These are phyloP conservation scores for Oedothorax gibbosus DNA, from an alignment of 1,140 invertebrate genomes.

Conservation along the genomic window DNA sequence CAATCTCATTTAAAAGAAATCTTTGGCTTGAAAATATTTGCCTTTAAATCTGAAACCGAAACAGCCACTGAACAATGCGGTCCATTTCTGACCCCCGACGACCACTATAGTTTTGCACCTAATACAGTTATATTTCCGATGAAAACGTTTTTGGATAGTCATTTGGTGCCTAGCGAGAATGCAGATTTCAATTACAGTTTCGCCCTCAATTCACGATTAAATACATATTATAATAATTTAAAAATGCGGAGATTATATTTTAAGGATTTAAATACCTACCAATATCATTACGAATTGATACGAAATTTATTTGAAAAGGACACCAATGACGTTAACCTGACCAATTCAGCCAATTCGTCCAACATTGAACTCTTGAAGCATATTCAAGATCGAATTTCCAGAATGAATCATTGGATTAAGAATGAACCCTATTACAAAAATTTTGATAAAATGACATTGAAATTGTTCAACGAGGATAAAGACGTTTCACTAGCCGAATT, in stretches of 20 bases:
- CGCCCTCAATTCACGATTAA: neutral
- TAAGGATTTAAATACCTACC: neutral
- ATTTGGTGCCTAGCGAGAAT: neutral
- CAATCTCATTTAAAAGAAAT: no score
- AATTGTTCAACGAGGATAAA: neutral
- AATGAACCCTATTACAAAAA: neutral
- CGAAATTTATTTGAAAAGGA: neutral
- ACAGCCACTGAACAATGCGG: neutral
- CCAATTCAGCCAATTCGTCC: neutral
- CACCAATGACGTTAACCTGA: neutral
- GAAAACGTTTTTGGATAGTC: neutral
- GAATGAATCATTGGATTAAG: neutral
- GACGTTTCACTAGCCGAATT: no score
- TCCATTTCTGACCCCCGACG: neutral
- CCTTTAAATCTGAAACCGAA: no score
- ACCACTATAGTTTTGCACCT: neutral
- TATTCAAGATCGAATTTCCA: neutral
- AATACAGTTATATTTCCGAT: neutral
- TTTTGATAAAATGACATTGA: neutral
- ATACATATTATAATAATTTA: neutral
- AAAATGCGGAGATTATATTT: neutral
- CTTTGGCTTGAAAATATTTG: no score
- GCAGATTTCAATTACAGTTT: neutral
- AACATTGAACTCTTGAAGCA: neutral
- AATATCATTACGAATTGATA: neutral